Conservation (phyloP, 1,140 invertebrate species). For the Trinorchestia longiramus region DNA sequence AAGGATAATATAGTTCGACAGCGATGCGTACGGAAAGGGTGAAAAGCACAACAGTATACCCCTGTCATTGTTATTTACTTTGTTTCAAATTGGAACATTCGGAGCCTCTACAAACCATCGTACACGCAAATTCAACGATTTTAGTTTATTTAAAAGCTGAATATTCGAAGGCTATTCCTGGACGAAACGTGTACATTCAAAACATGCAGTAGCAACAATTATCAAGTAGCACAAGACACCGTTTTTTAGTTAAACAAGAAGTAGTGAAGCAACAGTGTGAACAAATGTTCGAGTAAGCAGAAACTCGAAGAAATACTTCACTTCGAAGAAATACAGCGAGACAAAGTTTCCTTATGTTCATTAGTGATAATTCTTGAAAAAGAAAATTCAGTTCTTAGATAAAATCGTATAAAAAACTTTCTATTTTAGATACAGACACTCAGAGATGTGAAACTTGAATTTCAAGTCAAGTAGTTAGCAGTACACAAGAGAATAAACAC, state of each 20-base stretch:
- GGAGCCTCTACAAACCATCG: not conserved
- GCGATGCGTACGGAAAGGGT: not conserved
- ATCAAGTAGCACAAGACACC: no score
- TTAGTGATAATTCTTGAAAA: no score
- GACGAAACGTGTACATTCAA: no score
- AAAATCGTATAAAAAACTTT: no score
- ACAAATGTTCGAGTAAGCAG: not conserved
- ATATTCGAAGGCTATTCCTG: no score
- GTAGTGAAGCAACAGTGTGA: no score
- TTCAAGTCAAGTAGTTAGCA: not conserved
- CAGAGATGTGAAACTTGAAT: not conserved
- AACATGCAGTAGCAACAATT: no score
- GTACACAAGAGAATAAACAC: not conserved
- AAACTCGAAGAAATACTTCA: not conserved
- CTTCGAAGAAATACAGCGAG: not conserved
- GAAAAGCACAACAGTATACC: not conserved
- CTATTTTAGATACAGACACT: not conserved
- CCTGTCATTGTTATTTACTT: no score
- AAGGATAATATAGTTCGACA: not conserved
- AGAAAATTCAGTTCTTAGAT: no score
- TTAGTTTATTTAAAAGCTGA: no score
- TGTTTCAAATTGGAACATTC: not conserved
- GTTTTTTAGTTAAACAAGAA: no score
- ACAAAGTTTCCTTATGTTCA: not conserved
- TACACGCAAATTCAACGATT: no score